Evolutionary conservation across 2,888 invertebrate genomes (phyloP).

Genomic region (Oligia fasciuncula): DNA sequence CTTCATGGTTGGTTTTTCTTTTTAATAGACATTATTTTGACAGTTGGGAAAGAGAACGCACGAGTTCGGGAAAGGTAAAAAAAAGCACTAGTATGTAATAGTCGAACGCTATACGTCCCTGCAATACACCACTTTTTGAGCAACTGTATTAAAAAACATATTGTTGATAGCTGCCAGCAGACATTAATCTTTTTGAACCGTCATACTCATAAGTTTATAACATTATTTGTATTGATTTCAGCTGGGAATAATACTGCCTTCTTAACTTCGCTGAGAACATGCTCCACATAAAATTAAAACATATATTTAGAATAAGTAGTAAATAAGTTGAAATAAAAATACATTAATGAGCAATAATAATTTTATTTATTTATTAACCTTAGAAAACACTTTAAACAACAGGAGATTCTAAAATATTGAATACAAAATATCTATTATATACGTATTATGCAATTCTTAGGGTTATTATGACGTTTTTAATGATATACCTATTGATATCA

Average conservation of each 20-base stretch:
- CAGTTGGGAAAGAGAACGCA: too few species aligned
- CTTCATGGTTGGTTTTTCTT: too few species aligned
- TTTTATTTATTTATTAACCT: slow-evolving; percentile 70
- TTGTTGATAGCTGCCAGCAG: not conserved
- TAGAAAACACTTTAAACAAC: slow-evolving; percentile 71
- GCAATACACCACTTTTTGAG: too few species aligned
- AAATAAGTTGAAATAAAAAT: slow-evolving; percentile 59
- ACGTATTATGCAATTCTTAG: slow-evolving; percentile 62
- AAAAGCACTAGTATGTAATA: too few species aligned
- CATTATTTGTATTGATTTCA: slow-evolving; percentile 67
- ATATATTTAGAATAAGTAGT: not conserved
- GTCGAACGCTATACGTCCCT: too few species aligned
- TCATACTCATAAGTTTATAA: not conserved
- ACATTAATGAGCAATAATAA: slow-evolving; percentile 70
- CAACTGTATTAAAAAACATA: too few species aligned
- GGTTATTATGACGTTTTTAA: slow-evolving; percentile 43
- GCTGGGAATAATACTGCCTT: slow-evolving; percentile 73
- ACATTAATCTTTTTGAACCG: not conserved
- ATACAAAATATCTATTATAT: slow-evolving; percentile 67
- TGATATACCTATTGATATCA: slow-evolving; percentile 56
- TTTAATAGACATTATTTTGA: too few species aligned
- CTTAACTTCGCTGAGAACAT: slow-evolving; percentile 39
- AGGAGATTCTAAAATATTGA: slow-evolving; percentile 65
- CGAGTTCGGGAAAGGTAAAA: too few species aligned
- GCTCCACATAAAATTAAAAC: slow-evolving; percentile 64